phyloP scores from a whole-genome alignment of 2,113 vertebrate genomes.

The Pardalotus punctatus region DNA sequence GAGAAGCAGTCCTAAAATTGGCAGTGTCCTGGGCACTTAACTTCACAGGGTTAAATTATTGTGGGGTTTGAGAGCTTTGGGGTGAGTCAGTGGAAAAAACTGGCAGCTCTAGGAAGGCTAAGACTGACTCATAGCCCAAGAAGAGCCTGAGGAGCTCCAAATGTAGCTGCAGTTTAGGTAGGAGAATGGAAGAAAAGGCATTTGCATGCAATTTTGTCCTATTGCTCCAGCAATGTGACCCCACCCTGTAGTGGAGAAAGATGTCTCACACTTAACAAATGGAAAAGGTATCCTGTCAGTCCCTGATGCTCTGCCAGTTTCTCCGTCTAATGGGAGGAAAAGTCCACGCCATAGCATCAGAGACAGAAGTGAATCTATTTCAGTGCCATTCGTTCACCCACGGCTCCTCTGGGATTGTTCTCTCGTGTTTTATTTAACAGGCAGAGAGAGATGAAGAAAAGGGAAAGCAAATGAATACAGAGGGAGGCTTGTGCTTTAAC shows the following conservation, averaged over 20 bases:
- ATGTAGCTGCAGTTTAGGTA: slow-evolving; percentile 36
- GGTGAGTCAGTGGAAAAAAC: slow-evolving; percentile 47
- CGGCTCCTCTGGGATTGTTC: slow-evolving; percentile 9
- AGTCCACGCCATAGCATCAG: neutral
- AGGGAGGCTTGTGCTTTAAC: neutral
- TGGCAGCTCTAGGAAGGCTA: neutral
- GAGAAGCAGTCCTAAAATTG: neutral
- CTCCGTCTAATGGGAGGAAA: neutral
- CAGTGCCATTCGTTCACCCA: neutral
- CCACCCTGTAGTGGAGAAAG: neutral
- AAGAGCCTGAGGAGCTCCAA: slow-evolving; percentile 20
- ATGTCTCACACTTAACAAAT: slow-evolving; percentile 17
- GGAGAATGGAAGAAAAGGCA: neutral
- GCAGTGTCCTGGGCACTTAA: neutral
- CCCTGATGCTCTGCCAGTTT: neutral
- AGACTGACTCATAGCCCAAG: slow-evolving; percentile 27
- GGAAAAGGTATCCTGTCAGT: slow-evolving; percentile 1
- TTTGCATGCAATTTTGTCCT: neutral
- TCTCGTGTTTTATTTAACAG: slow-evolving; percentile 25
- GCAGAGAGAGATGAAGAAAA: neutral
- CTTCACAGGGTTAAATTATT: slow-evolving; percentile 12
- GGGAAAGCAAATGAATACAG: neutral
- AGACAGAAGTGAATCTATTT: neutral
- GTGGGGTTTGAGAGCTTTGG: neutral
- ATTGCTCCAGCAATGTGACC: neutral